Base-by-base conservation (phyloP, 2,797 vertebrate species). In the Platyrinchus mystaceus region DNA sequence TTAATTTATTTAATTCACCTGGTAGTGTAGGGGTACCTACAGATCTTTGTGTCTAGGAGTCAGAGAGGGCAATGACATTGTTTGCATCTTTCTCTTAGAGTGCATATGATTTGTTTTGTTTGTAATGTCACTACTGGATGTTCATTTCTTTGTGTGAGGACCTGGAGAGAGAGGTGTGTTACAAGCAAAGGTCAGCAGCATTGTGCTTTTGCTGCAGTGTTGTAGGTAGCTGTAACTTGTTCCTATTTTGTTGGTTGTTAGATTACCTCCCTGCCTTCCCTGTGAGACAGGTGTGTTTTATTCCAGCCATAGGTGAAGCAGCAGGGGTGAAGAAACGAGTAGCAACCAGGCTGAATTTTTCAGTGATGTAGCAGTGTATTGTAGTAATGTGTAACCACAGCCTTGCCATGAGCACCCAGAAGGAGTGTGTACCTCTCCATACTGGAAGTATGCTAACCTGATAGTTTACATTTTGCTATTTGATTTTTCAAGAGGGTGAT, bases 401-500 rank as follows among this genome's bases (percentile, higher is more conserved):
- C 41, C 41, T 67, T 70, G 49, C 34, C 44, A 10, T 85, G 58
- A 71, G 49, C 68, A 39, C 63, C 68, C 41, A 39, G 71, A 41
- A 63, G 49, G 43, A 64, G 64, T 7, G 26, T 80, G 41, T 77
- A 34, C 52, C 49, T 91, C 74, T 34, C 52, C 28, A 0, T 37
- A 8, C 34, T 28, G 37, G 36, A 60, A 81, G 91, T 91, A n/a
- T 37, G 46, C 67, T 78, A 82, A 82, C 81, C 47, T 67, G 19
- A 22, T 69, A 34, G 68, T 64, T 92, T 82, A 36, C 14, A 21
- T 93, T 87, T 83, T 77, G 55, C 60, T 50, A 27, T 44, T 84
- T 64, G 68, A 43, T 78, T 94, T 94, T 89, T 87, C 60, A 49
- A 83, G 90, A 86, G 77, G 46, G 19, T 74, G 59, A 63, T 94